Base-by-base conservation (phyloP, 2,113 vertebrate species). In the Pseudopodoces humilis region DNA sequence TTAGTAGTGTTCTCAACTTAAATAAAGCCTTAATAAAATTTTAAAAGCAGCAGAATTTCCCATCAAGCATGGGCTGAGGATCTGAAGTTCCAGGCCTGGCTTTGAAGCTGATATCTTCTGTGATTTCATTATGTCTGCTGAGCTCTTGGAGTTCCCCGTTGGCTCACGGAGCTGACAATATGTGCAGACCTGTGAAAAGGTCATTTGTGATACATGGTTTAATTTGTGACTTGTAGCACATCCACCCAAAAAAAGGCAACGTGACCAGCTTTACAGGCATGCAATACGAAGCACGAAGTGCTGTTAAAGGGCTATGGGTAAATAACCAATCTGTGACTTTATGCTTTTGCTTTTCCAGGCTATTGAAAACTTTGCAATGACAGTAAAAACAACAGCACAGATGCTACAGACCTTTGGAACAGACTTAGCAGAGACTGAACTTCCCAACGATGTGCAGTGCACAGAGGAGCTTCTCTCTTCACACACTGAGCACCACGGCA, bases 321-420 rank as follows among this genome's bases (percentile, higher is more conserved):
- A 90, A 63, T 70, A 88, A 85, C 25, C 49, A 43, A 25, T n/a
- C 43, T 35, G 23, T 93, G 46, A 90, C 80, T 92, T 72, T 47
- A 35, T 85, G 30, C 49, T 92, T 50, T 53, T 96, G 37, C 67
- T 82, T 50, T 95, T 95, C 33, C 67, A 99, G 99, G 99, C 99
- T 63, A 98, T 99, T 47, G 99, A 99, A 96, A 99, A 99, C 94
- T 99, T 99, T 97, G 99, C 99, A 39, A 96, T 99, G 97, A 99
- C 99, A 5, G 98, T 99, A 89, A 99, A 99, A 97, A 98, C 97
- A 83, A 99, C 98, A 83, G 99, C 99, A 15, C 98, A 99, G 98
- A 98, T 98, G 98, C 96, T 99, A 28, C 99, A 99, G 98, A 98
- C 85, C 71, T 99, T 99, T 91, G 99, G 99, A 59, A 98, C 97